Conservation (phyloP, 2,888 invertebrate genomes). For the Unio pictorum region DNA sequence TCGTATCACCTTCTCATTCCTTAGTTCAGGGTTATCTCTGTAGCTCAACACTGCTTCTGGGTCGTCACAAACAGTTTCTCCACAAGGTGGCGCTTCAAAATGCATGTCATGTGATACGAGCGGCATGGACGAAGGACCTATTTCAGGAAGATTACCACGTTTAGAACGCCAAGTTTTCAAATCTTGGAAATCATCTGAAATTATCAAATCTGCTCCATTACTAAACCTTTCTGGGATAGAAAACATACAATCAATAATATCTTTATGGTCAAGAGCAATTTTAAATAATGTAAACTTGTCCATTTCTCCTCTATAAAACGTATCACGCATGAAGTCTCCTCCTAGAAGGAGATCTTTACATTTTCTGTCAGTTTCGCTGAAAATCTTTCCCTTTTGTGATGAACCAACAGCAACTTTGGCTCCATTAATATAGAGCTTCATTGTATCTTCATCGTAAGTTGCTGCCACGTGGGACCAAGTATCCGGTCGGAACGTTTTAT, state of each 20-base stretch:
- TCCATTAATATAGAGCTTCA: constrained; percentile 55
- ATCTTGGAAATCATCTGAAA: constrained; percentile 41
- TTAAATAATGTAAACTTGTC: constrained; percentile 51
- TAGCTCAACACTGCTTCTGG: constrained; percentile 58
- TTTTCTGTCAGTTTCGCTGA: constrained; percentile 23
- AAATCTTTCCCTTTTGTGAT: constrained; percentile 47
- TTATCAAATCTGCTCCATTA: constrained; percentile 9
- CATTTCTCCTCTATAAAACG: constrained; percentile 51
- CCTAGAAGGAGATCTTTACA: constrained; percentile 56
- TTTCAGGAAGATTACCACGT: constrained; percentile 14
- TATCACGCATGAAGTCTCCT: constrained; percentile 28
- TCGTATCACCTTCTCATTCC: constrained; percentile 45
- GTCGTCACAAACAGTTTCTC: constrained; percentile 65
- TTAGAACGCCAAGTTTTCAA: constrained; percentile 37
- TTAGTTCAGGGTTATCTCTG: constrained; percentile 32
- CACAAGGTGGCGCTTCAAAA: constrained; percentile 59
- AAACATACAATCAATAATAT: constrained; percentile 38
- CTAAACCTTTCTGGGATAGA: background rate
- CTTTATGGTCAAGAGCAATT: constrained; percentile 41
- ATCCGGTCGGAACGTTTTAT: constrained; percentile 38
- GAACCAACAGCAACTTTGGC: constrained; percentile 44
- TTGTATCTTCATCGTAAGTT: constrained; percentile 46
- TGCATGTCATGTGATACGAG: constrained; percentile 31
- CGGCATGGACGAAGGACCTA: constrained; percentile 36
- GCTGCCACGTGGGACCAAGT: constrained; percentile 57